These are phyloP conservation scores for Leguminivora glycinivorella DNA, from an alignment of 1,140 invertebrate species.

Conservation along the genomic window DNA sequence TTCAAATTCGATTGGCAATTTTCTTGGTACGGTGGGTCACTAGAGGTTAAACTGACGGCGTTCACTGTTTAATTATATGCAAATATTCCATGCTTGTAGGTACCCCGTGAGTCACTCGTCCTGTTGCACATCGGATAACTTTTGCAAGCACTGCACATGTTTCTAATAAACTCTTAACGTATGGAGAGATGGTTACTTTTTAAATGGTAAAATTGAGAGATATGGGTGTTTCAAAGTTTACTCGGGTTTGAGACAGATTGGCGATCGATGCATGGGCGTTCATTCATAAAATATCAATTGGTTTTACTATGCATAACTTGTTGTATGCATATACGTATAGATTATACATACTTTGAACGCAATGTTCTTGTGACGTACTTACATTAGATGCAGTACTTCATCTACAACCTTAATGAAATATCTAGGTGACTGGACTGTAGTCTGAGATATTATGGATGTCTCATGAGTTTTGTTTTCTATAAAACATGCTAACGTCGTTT, in stretches of 20 bases:
- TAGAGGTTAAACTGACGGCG: background rate
- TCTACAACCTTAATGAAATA: too few relatives aligned
- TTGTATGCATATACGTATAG: background rate
- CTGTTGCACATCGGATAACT: slow-evolving; percentile 18
- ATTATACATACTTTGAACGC: too few relatives aligned
- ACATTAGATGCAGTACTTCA: too few relatives aligned
- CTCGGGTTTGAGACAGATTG: background rate
- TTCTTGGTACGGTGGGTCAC: too few relatives aligned
- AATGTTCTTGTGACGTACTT: too few relatives aligned
- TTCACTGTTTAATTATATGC: slow-evolving; percentile 20
- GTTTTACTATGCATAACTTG: background rate
- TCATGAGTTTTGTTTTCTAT: too few relatives aligned
- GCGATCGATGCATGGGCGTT: background rate
- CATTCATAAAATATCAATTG: slow-evolving; percentile 13
- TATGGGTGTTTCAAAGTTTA: background rate
- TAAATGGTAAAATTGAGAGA: background rate
- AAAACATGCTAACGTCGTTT: too few relatives aligned
- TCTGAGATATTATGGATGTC: too few relatives aligned
- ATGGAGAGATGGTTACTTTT: background rate
- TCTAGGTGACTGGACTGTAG: too few relatives aligned
- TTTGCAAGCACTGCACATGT: background rate
- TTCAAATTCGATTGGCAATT: too few relatives aligned
- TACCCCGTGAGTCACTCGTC: slow-evolving; percentile 2
- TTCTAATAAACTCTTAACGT: background rate
- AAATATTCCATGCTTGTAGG: slow-evolving; percentile 3